Conservation (phyloP, 2,888 invertebrate species). For the Drosophila bunnanda region DNA sequence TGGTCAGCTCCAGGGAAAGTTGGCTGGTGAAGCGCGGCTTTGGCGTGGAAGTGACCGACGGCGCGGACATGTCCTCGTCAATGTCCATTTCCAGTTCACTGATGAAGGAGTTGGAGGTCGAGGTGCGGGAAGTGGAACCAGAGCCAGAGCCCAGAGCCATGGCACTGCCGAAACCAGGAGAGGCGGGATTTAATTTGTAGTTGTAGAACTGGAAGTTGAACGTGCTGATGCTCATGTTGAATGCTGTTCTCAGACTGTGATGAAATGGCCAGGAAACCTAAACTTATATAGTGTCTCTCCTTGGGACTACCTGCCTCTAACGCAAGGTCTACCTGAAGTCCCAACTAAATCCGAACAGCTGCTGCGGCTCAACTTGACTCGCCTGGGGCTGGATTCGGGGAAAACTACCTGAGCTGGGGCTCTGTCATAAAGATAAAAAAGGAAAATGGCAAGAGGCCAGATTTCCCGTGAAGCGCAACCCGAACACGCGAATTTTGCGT, state of each 20-base stretch:
- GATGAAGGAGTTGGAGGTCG: constrained; percentile 34
- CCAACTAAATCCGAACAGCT: not conserved
- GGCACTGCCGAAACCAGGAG: constrained; percentile 40
- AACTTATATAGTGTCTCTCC: constrained; percentile 26
- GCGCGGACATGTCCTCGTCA: constrained; percentile 55
- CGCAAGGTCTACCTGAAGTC: constrained; percentile 18
- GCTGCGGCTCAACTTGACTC: constrained; percentile 51
- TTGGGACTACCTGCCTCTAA: constrained; percentile 28
- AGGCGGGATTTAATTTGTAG: constrained; percentile 54
- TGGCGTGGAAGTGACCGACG: constrained; percentile 64
- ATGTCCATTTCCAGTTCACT: constrained; percentile 73
- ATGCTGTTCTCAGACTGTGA: constrained; percentile 39
- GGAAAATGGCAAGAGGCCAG: constrained; percentile 17
- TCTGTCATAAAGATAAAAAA: constrained; percentile 10
- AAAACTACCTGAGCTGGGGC: constrained; percentile 43
- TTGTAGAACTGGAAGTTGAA: constrained; percentile 75
- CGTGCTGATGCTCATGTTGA: constrained; percentile 69
- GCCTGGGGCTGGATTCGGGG: constrained; percentile 7
- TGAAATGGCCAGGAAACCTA: not conserved
- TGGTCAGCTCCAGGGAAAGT: constrained; percentile 39
- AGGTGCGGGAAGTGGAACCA: constrained; percentile 21
- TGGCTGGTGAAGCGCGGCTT: constrained; percentile 53
- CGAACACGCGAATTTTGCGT: constrained; percentile 72
- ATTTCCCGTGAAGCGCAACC: constrained; percentile 52
- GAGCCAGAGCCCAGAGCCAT: constrained; percentile 10